Evolutionary conservation across 2,888 invertebrate genomes (phyloP).

Genomic region (Epistrophe grossulariae): DNA sequence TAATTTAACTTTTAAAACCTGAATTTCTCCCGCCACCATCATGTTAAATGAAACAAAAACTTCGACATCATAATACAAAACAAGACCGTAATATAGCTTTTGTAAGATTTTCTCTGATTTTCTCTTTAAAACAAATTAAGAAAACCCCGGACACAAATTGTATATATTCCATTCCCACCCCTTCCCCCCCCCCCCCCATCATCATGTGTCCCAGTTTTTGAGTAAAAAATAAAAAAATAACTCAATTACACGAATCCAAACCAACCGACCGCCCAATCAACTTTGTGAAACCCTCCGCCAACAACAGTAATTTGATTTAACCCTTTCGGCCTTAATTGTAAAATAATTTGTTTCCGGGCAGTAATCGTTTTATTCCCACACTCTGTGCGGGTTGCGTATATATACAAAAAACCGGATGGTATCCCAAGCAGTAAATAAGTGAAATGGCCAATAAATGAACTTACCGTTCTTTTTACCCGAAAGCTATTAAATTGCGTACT

Average conservation of each 20-base stretch:
- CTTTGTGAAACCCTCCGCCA: neutral
- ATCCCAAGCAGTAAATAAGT: constrained; percentile 55
- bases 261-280: constrained; percentile 24
- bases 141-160: neutral
- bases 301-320: constrained; percentile 53
- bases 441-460: constrained; percentile 64
- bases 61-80: neutral
- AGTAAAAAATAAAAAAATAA: constrained; percentile 33
- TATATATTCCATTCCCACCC: constrained; percentile 12
- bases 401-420: constrained; percentile 16
- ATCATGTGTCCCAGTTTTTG: constrained; percentile 7
- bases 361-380: constrained; percentile 23
- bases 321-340: constrained; percentile 42
- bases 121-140: constrained; percentile 18
- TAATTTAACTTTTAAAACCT: constrained; percentile 1
- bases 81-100: constrained; percentile 3
- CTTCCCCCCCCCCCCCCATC: constrained; percentile 5
- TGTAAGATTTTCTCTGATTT: constrained; percentile 1
- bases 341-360: constrained; percentile 48
- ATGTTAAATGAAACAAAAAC: constrained; percentile 8
- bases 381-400: neutral
- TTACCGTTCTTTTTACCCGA: constrained; percentile 40
- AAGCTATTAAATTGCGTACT: constrained; percentile 42
- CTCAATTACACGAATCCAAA: constrained; percentile 57
- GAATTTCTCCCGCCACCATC: neutral